Evolutionary conservation across 2,797 vertebrate species (phyloP), one percentile per base, ranked within the genome.

Genomic region (Sebastes wilsoni): DNA sequence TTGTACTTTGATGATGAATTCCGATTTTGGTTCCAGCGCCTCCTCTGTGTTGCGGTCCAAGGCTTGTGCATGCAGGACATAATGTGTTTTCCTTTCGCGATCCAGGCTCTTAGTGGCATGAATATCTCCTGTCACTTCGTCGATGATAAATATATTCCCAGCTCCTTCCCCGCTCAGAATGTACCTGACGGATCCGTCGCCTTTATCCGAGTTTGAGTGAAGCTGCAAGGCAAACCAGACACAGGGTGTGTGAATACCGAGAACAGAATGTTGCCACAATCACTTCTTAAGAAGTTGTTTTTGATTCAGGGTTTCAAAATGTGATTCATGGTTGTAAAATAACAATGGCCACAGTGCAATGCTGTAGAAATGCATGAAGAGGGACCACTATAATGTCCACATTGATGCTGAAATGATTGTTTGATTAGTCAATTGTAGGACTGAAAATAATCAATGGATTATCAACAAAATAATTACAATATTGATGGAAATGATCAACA

Each of bases 1-100:
- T 88, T 99, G 98, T 2, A 99, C 98, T 96, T 99, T 99, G 94
- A 99, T 99, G 93, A 99, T 99, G 89, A 99, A 99, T 88, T 99
- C 98, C 0, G 98, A 99, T 92, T 99, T 97, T 7, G 98, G 98
- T 86, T 99, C 98, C 1, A 99, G 97, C 10, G 98, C 98, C 81
- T 97, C 98, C 92, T 98, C 96, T 54, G 97, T 98, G 93, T 98
- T 87, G 85, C 97, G 96, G 78, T 99, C 97, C 88, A 99, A 96
- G 72, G 98, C 98, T 89, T 99, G 98, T 4, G 98, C 98, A 7
- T 99, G 98, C 79, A 99, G 96, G 56, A 99, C 98, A 38, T 99
- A 99, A 91, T 99, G 98, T 1, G 97, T 93, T 93, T 99, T 99
- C 93, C 97, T 97, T 69, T 99, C 98, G 72, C 98, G 97, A 87